Percentiles rank a stretch among this genome's conserved stretches.
These are phyloP conservation scores for Achatina immaculata DNA, from an alignment of 1,140 invertebrate genomes.

Conservation along the genomic window DNA sequence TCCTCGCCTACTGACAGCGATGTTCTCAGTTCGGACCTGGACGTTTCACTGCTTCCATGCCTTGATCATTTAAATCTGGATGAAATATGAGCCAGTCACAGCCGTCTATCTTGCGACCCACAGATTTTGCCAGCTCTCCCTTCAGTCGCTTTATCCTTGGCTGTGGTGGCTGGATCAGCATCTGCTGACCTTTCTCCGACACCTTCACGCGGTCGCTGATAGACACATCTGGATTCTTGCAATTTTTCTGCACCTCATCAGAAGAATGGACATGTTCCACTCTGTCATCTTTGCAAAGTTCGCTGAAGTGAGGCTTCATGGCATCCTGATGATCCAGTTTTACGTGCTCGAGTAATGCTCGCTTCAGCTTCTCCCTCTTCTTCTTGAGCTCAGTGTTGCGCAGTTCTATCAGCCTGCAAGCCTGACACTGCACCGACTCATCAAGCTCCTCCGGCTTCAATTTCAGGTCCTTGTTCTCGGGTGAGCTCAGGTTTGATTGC, in stretches of 20 bases:
- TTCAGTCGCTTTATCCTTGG: neutral
- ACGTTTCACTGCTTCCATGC: too few species aligned
- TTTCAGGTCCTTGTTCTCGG: too few species aligned
- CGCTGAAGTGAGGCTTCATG: too few species aligned
- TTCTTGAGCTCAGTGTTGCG: neutral
- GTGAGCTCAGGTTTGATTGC: too few species aligned
- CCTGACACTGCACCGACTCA: too few species aligned
- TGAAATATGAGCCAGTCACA: neutral
- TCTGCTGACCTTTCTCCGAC: neutral
- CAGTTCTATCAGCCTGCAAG: neutral
- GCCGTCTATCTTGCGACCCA: neutral
- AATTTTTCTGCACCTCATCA: too few species aligned
- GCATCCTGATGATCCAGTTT: neutral
- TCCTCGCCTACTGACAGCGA: too few species aligned
- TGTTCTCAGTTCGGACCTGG: too few species aligned
- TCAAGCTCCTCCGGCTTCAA: too few species aligned
- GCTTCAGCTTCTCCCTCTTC: neutral
- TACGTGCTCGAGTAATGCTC: neutral
- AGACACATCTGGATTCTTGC: too few species aligned
- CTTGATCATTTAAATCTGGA: neutral
- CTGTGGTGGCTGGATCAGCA: neutral
- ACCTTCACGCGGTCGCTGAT: neutral
- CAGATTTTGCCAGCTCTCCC: neutral
- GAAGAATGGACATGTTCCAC: too few species aligned
- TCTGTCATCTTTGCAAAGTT: too few species aligned